These are phyloP conservation scores for Hyla sarda DNA, from an alignment of 2,113 vertebrate species.

Conservation along the genomic window DNA sequence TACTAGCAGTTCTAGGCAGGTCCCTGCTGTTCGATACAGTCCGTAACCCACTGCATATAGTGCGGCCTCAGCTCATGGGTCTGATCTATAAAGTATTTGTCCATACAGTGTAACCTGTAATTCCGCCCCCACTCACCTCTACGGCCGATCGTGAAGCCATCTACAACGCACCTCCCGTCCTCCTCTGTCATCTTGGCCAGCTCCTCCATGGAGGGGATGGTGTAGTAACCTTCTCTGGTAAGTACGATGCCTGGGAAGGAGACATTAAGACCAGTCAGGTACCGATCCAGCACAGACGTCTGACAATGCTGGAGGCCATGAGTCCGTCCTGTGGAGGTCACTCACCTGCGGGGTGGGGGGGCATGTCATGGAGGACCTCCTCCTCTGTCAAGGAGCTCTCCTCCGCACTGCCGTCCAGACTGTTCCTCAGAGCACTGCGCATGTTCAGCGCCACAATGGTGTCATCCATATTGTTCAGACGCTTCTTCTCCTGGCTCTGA, in stretches of 20 bases:
- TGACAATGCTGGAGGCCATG: too few relatives aligned
- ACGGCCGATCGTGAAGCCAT: slow-evolving; percentile 91
- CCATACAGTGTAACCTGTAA: too few relatives aligned
- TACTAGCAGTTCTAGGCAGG: too few relatives aligned
- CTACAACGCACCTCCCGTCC: slow-evolving; percentile 84
- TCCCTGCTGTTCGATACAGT: too few relatives aligned
- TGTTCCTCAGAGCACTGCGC: slow-evolving; percentile 74
- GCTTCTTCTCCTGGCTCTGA: slow-evolving; percentile 75
- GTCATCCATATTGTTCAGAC: slow-evolving; percentile 78
- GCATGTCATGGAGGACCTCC: slow-evolving; percentile 68
- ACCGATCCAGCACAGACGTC: too few relatives aligned
- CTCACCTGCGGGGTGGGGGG: slow-evolving; percentile 88
- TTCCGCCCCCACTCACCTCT: slow-evolving; percentile 75
- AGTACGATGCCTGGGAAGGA: slow-evolving; percentile 81
- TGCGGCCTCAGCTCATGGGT: too few relatives aligned
- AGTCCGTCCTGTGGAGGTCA: too few relatives aligned
- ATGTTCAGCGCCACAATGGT: slow-evolving; percentile 88
- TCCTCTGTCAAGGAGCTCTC: slow-evolving; percentile 87
- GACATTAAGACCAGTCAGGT: neutral
- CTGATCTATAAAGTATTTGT: too few relatives aligned
- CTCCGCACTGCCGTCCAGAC: slow-evolving; percentile 87
- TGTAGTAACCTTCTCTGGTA: slow-evolving; percentile 88
- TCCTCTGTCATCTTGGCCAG: slow-evolving; percentile 83
- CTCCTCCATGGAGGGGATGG: slow-evolving; percentile 92
- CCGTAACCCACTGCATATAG: too few relatives aligned